Conservation (phyloP, 2,797 vertebrate species). For the Orestias chungarensis region DNA sequence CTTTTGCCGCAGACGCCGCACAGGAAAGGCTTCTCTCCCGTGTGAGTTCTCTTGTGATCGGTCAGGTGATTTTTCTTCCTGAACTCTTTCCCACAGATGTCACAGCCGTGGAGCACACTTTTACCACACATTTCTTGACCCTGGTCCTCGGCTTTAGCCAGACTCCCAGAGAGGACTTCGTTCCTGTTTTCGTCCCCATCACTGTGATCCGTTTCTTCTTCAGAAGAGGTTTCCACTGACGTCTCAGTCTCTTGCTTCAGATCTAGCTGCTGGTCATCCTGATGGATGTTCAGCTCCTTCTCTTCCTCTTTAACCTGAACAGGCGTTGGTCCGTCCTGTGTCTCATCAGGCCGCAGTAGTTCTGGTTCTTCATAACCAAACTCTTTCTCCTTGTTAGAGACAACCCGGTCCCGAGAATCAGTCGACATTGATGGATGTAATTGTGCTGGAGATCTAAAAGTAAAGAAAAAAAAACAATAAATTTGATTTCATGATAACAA, state of each 20-base stretch:
- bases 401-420: background rate
- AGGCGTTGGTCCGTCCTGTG: background rate
- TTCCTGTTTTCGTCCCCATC: background rate
- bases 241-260: background rate
- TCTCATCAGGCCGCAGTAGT: background rate
- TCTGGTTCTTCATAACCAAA: background rate
- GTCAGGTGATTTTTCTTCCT: constrained; percentile 2
- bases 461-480: background rate
- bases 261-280: background rate
- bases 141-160: background rate
- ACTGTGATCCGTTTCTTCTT: background rate
- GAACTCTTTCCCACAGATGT: constrained; percentile 3
- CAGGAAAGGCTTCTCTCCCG: constrained; percentile 8
- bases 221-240: background rate
- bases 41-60: constrained; percentile 3
- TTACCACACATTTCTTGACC: background rate
- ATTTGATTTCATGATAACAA: background rate
- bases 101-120: background rate
- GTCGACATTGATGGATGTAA: background rate
- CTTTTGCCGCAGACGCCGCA: constrained; percentile 3
- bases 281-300: background rate
- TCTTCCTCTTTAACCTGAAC: background rate
- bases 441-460: background rate
- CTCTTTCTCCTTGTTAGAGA: background rate
- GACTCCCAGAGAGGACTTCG: background rate